A percentile compares a stretch with the other conserved stretches of the same genome.
These are phyloP conservation scores for Barypeithes pellucidus DNA, from an alignment of 2,888 invertebrate species.

Conservation along the genomic window DNA sequence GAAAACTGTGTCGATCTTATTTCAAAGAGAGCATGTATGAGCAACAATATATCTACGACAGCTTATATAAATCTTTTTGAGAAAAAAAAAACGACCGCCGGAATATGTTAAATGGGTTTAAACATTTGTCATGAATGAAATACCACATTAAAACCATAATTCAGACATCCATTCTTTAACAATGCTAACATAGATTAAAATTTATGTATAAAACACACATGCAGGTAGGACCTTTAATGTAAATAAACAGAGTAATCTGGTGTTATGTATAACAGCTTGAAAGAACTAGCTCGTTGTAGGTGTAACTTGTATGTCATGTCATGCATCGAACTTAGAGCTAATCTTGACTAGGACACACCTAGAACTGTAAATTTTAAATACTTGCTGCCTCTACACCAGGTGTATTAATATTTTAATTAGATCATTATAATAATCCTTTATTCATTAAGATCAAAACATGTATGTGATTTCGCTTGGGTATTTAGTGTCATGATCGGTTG, in stretches of 20 bases:
- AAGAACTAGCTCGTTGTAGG: constrained; percentile 62
- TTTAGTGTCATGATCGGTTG: constrained; percentile 40
- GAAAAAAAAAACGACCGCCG: background rate
- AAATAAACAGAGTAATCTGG: constrained; percentile 56
- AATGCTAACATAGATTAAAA: constrained; percentile 38
- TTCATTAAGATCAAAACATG: constrained; percentile 42
- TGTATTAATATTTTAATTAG: constrained; percentile 51
- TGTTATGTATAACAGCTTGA: constrained; percentile 60
- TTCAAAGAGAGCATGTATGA: too few relatives aligned
- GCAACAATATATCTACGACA: too few relatives aligned
- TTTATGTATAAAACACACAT: constrained; percentile 44
- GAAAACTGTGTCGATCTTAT: too few relatives aligned
- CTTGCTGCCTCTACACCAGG: constrained; percentile 42
- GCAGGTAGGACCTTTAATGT: constrained; percentile 52
- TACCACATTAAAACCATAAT: background rate
- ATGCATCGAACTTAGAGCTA: constrained; percentile 59
- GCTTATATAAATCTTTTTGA: background rate
- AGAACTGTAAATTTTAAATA: constrained; percentile 42
- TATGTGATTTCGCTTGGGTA: constrained; percentile 37
- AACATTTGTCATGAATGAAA: constrained; percentile 12
- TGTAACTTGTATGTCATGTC: constrained; percentile 63
- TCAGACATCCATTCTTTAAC: constrained; percentile 15
- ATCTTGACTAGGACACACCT: constrained; percentile 55
- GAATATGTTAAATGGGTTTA: constrained; percentile 8
- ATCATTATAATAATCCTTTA: constrained; percentile 48